Conservation (phyloP, 2,113 vertebrate species). For the Pavo muticus region DNA sequence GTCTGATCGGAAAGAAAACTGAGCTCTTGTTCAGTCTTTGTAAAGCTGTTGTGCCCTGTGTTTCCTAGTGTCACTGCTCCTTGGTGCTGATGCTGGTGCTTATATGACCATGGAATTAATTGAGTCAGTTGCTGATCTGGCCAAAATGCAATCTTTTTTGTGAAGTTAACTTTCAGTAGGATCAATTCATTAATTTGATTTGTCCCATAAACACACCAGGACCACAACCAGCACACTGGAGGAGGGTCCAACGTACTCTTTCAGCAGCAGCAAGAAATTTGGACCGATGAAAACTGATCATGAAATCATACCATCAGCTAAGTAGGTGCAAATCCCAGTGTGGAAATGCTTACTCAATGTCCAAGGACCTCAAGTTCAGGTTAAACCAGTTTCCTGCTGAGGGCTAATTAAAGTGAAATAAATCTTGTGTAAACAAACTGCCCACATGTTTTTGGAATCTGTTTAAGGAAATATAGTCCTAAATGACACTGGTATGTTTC, state of each 20-base stretch:
- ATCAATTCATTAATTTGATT: not conserved
- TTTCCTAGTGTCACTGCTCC: not conserved
- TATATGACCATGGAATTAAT: not conserved
- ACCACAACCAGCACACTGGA: not conserved
- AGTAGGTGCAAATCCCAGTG: constrained; percentile 60
- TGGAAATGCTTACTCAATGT: constrained; percentile 21
- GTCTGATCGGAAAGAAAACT: not conserved
- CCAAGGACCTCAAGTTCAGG: constrained; percentile 22
- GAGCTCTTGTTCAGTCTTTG: not conserved
- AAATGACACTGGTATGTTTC: not conserved
- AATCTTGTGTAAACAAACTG: not conserved
- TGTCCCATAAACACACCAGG: not conserved
- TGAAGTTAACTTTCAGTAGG: not conserved
- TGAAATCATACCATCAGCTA: constrained; percentile 44
- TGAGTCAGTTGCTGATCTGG: not conserved
- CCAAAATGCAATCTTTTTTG: not conserved
- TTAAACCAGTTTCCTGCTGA: constrained; percentile 12
- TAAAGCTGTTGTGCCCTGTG: not conserved
- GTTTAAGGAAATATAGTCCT: not conserved
- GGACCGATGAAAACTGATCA: constrained; percentile 34
- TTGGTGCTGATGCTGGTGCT: not conserved
- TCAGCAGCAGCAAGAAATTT: not conserved
- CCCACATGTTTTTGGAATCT: not conserved
- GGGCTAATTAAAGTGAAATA: constrained; percentile 31
- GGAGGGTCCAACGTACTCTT: not conserved